Base-by-base conservation (phyloP, 2,888 invertebrate species). In the Temnothorax unifasciatus region DNA sequence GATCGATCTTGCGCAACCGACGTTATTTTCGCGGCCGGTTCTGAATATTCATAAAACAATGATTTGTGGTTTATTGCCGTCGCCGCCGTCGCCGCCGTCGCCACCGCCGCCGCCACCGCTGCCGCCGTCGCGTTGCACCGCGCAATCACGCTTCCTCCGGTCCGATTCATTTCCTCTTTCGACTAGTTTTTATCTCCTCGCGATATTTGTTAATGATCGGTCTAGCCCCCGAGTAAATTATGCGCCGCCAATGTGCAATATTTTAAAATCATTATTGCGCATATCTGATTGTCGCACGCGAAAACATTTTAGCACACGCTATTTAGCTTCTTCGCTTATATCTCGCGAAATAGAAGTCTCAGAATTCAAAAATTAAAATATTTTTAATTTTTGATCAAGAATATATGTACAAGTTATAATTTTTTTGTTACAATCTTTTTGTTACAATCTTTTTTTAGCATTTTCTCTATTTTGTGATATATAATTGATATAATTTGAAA, bases 21-120 rank as follows among this genome's bases (percentile, higher is more conserved):
- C 87, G 86, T 89, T 87, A 87, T 91, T 90, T 90, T 91, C 86
- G 85, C 87, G 68, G 83, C 29, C 71, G 38, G 66, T 47, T 75
- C 85, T 92, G 90, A 92, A 92, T 92, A 92, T 92, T 92, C 92
- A 92, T 92, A 92, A 92, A 92, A 91, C 91, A 89, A 92, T 92
- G 92, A 92, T 92, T 92, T 92, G 90, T 92, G 88, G 88, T 91
- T 92, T 91, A 90, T 92, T 85, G 89, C 89, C 87, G 87, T 82
- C 79, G 74, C 85, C 89, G 76, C 84, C 69, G 76, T 11, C 52
- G 25, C 18, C 38, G 66, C 29, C 41, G 41, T 15, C 52, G 34
- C 18, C 82, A 79, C 74, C 85, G 88, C 81, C 89, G 25, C 52
- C 21, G n/a, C n/a, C 52, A n/a, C 50, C 50, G 52, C 18, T 21